Conservation (phyloP, 2,113 vertebrate species). For the Ellobius talpinus region DNA sequence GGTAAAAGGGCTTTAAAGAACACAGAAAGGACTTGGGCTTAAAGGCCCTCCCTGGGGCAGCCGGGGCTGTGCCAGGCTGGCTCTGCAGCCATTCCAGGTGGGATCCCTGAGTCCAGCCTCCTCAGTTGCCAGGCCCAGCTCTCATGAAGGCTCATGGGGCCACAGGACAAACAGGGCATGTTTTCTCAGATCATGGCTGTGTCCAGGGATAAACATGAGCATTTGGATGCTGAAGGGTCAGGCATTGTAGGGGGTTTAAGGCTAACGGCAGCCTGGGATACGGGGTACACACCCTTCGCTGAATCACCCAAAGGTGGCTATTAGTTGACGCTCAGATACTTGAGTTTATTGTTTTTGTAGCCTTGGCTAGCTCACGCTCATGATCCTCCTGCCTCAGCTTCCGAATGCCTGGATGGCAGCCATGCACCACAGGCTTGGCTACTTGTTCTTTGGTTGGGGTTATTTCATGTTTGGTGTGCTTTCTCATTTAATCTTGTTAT, state of each 20-base stretch:
- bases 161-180: neutral
- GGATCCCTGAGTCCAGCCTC: neutral
- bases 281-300: neutral
- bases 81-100: fast-evolving
- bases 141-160: neutral
- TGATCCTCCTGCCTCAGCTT: neutral
- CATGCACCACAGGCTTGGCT: neutral
- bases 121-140: neutral
- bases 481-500: neutral
- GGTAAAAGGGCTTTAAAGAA: neutral
- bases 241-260: neutral
- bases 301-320: neutral
- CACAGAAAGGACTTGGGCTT: neutral
- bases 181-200: neutral
- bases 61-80: neutral
- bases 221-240: neutral
- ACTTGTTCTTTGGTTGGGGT: neutral
- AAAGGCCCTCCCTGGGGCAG: neutral
- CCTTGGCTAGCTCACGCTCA: neutral
- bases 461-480: neutral
- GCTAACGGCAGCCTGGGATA: neutral
- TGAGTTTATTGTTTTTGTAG: neutral
- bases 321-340: neutral
- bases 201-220: no score
- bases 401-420: neutral